phyloP scores from a whole-genome alignment of 2,797 vertebrate species.

The Caiman crocodilus region DNA sequence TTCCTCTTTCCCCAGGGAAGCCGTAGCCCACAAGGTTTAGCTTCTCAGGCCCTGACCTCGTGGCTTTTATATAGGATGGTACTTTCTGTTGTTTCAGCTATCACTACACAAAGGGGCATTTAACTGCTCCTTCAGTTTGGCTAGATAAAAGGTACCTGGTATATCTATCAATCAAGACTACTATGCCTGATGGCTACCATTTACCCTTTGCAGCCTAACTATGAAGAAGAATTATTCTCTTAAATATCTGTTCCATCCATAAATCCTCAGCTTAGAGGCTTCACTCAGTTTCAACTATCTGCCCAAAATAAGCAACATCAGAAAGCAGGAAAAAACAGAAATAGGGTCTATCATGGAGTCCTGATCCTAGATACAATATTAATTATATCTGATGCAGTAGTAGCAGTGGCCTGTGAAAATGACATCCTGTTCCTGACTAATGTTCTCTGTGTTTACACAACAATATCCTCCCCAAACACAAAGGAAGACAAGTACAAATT shows the following conservation, averaged over 20 bases:
- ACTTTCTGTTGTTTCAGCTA: background rate
- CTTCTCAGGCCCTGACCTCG: background rate
- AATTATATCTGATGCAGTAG: background rate
- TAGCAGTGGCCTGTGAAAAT: background rate
- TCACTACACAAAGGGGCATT: background rate
- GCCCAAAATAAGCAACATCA: background rate
- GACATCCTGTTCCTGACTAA: background rate
- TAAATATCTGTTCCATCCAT: background rate
- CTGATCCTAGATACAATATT: background rate
- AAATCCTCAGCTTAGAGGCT: background rate
- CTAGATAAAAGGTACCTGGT: background rate
- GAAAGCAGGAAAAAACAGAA: background rate
- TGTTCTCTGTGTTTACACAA: background rate
- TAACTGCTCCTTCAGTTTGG: background rate
- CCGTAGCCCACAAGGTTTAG: background rate
- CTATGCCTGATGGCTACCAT: background rate
- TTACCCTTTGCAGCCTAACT: background rate
- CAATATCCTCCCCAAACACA: background rate
- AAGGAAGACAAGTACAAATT: background rate
- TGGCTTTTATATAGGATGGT: background rate
- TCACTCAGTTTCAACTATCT: background rate
- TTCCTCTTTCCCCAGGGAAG: background rate
- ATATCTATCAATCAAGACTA: rapidly evolving
- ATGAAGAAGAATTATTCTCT: background rate
- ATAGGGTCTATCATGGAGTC: background rate